Conservation (phyloP, 1,140 invertebrate species). For the Liolophura sinensis region DNA sequence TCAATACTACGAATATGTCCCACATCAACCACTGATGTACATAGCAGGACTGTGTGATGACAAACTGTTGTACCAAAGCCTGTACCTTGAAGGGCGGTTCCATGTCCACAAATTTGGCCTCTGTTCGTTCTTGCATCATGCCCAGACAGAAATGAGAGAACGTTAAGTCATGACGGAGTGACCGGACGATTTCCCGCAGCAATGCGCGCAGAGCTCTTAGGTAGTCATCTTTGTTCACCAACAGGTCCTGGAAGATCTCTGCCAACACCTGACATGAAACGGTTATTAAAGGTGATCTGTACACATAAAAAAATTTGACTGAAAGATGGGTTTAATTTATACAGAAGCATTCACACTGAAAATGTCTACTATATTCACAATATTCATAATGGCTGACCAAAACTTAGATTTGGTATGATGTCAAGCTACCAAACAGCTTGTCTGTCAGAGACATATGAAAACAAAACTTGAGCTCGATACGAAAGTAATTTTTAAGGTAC, state of each 20-base stretch:
- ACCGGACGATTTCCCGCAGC: slow-evolving; percentile 85
- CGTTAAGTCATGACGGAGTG: slow-evolving; percentile 78
- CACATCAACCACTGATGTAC: no score
- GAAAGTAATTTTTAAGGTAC: no score
- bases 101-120: slow-evolving; percentile 53
- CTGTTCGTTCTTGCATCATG: slow-evolving; percentile 68
- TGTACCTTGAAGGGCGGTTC: slow-evolving; percentile 52
- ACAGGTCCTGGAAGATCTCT: slow-evolving; percentile 74
- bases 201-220: slow-evolving; percentile 80
- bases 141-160: slow-evolving; percentile 71
- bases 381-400: neutral
- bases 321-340: slow-evolving; percentile 60
- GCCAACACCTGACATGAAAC: slow-evolving; percentile 72
- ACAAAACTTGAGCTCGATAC: no score
- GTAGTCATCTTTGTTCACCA: slow-evolving; percentile 89
- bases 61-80: no score
- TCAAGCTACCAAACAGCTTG: no score
- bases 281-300: slow-evolving; percentile 69
- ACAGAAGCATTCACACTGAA: slow-evolving; percentile 38
- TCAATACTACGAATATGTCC: no score
- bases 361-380: neutral
- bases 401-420: no score
- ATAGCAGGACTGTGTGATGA: no score
- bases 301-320: neutral
- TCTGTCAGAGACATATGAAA: no score